phyloP scores from a whole-genome alignment of 2,888 invertebrate species.

The Cheilosia vernalis region DNA sequence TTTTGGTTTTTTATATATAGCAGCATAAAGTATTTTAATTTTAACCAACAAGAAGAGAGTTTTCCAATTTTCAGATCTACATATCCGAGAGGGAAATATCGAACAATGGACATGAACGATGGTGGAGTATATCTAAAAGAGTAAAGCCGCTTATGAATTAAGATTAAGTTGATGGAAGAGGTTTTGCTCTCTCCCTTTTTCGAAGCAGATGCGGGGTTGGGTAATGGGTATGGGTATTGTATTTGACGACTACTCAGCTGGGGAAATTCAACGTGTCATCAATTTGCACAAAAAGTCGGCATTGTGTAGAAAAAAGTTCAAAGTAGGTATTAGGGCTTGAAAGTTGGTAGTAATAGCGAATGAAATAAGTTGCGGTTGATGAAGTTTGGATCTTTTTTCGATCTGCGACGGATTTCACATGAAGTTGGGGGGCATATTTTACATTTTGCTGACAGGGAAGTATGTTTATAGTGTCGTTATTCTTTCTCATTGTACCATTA shows the following conservation, averaged over 20 bases:
- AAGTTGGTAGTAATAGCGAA: background rate
- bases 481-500: no score
- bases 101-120: conserved; percentile 55
- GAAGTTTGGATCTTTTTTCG: no score
- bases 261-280: conserved; percentile 51
- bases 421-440: no score
- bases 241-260: conserved; percentile 18
- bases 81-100: conserved; percentile 41
- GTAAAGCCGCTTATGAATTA: conserved; percentile 68
- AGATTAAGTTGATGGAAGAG: conserved; percentile 55
- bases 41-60: conserved; percentile 44
- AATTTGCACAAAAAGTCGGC: conserved; percentile 8
- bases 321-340: background rate
- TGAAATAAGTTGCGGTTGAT: background rate
- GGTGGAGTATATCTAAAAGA: conserved; percentile 64
- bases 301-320: background rate
- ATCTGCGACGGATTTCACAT: no score
- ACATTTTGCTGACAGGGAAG: no score
- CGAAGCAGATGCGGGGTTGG: background rate
- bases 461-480: no score
- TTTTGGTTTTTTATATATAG: conserved; percentile 7
- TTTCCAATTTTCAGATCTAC: conserved; percentile 63
- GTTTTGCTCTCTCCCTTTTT: background rate
- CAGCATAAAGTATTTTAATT: conserved; percentile 66
- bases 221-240: conserved; percentile 17